Percentiles rank a stretch among this genome's conserved stretches.
Evolutionary conservation across 2,113 vertebrate species (phyloP).

Genomic region (Myiopsitta monachus): DNA sequence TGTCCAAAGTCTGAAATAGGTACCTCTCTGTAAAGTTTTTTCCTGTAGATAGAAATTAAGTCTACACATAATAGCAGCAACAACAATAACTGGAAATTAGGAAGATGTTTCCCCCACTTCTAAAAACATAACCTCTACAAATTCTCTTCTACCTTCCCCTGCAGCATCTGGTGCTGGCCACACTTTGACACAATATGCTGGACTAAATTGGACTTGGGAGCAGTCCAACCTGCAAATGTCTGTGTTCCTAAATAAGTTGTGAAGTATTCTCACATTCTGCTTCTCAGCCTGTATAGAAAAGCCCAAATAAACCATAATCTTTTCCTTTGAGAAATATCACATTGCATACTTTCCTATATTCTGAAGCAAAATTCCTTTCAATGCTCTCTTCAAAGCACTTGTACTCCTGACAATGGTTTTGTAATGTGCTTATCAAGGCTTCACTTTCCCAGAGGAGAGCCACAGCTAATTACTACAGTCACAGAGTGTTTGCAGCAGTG

Average conservation of each 20-base stretch:
- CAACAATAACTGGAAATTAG: neutral
- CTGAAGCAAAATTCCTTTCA: slow-evolving; percentile 35
- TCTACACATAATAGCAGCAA: neutral
- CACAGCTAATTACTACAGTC: slow-evolving; percentile 54
- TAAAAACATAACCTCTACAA: neutral
- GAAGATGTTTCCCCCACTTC: neutral
- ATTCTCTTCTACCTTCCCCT: neutral
- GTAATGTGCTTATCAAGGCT: slow-evolving; percentile 55
- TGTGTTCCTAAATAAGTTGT: neutral
- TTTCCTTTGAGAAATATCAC: slow-evolving; percentile 28
- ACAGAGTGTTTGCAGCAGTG: neutral
- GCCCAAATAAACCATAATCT: slow-evolving; percentile 22
- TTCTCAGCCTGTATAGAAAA: neutral
- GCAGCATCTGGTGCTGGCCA: neutral
- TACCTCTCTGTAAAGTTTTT: neutral
- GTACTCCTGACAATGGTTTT: slow-evolving; percentile 14
- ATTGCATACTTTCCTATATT: slow-evolving; percentile 31
- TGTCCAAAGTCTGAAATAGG: neutral
- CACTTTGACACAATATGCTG: neutral
- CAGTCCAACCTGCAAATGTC: neutral
- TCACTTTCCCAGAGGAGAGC: slow-evolving; percentile 6
- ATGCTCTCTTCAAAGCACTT: slow-evolving; percentile 50
- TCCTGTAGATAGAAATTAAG: neutral
- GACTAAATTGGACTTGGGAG: neutral
- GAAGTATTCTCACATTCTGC: slow-evolving; percentile 22